Percentiles rank a stretch among this genome's conserved stretches.
phyloP scores from a whole-genome alignment of 2,888 invertebrate species.

The Drosophila robusta region DNA sequence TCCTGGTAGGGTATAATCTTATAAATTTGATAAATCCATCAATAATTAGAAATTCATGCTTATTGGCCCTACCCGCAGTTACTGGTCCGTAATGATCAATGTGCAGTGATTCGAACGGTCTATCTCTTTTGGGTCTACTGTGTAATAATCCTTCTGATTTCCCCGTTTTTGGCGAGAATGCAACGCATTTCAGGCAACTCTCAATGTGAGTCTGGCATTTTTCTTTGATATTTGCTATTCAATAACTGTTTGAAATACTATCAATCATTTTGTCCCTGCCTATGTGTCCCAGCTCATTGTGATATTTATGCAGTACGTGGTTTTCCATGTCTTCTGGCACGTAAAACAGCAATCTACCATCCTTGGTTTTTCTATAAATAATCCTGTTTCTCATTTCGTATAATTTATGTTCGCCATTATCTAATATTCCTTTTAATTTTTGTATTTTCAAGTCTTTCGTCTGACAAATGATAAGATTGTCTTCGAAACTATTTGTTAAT shows the following conservation, averaged over 20 bases:
- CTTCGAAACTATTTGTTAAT: too few species aligned
- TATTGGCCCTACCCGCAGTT: background rate
- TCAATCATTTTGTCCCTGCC: background rate
- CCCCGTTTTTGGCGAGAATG: background rate
- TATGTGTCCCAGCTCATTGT: background rate
- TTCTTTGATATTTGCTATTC: background rate
- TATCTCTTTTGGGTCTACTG: background rate
- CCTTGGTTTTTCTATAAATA: background rate
- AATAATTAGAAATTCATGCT: background rate
- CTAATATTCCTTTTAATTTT: background rate
- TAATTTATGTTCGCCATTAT: background rate
- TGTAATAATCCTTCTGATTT: slow-evolving; percentile 1
- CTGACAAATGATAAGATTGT: too few species aligned
- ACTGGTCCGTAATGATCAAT: background rate
- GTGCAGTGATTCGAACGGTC: background rate
- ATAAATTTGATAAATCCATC: background rate
- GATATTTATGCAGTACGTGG: background rate
- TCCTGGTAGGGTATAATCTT: background rate
- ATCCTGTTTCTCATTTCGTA: background rate
- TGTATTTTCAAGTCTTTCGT: background rate
- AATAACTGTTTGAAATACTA: background rate
- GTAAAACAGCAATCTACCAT: background rate
- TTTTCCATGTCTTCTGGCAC: background rate
- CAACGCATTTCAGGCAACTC: slow-evolving; percentile 3
- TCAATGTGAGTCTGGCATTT: background rate